A percentile compares a stretch with the other conserved stretches of the same genome.
phyloP scores from a whole-genome alignment of 2,888 invertebrate genomes.

The Trachelus stipa region DNA sequence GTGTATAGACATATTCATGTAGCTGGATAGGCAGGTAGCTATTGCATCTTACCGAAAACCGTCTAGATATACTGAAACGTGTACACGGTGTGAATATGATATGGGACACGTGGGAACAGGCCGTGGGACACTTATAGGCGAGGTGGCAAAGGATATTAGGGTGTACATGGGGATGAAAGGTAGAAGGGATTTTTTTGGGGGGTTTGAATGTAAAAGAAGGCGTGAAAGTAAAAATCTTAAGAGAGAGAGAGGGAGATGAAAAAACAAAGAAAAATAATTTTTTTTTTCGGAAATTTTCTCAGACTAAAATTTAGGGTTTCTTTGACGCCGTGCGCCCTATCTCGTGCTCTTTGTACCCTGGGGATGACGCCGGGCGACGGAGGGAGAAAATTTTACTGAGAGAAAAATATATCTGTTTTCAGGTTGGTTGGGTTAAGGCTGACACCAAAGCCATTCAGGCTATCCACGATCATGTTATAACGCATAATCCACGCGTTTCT shows the following conservation, averaged over 20 bases:
- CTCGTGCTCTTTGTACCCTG: background rate
- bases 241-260: no score
- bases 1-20: background rate
- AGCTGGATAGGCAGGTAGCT: background rate
- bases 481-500: slow-evolving; percentile 87
- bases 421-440: slow-evolving; percentile 95
- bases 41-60: background rate
- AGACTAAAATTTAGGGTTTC: background rate
- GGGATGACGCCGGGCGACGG: background rate
- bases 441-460: slow-evolving; percentile 94
- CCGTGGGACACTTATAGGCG: background rate
- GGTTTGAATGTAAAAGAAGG: background rate
- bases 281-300: background rate
- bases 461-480: slow-evolving; percentile 92
- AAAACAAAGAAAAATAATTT: background rate
- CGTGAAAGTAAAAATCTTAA: background rate
- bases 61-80: background rate
- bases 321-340: background rate
- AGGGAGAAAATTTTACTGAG: background rate
- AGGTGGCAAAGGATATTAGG: background rate
- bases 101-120: background rate
- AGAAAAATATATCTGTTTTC: slow-evolving; percentile 42
- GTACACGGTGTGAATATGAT: background rate
- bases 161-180: background rate
- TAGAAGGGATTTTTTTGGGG: background rate